Conservation (phyloP, 2,113 vertebrate species). For the Zosterops lateralis region DNA sequence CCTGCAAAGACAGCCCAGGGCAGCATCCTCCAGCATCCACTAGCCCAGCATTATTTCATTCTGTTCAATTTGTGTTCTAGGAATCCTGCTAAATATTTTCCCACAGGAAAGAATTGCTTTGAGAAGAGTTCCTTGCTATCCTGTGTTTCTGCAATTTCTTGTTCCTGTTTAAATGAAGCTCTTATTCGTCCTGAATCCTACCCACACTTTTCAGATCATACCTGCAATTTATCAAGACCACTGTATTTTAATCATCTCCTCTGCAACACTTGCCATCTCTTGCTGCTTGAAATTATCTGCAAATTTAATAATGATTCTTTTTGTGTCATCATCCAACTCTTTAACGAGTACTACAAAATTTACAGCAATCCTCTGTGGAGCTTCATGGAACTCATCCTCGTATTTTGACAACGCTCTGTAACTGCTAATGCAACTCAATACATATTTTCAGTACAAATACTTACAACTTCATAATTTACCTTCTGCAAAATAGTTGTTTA, state of each 20-base stretch:
- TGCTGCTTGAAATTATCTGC: conserved; percentile 4
- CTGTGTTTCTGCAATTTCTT: neutral
- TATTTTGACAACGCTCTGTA: neutral
- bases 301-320: conserved; percentile 23
- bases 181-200: neutral
- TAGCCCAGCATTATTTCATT: neutral
- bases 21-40: no score
- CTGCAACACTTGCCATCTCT: neutral
- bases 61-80: neutral
- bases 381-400: neutral
- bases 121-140: neutral
- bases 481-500: neutral
- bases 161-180: neutral
- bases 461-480: neutral
- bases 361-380: neutral
- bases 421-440: neutral
- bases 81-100: neutral
- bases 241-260: conserved; percentile 2
- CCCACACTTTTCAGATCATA: neutral
- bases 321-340: neutral
- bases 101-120: neutral
- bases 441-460: neutral
- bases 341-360: neutral
- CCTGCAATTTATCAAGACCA: neutral
- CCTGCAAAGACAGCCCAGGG: neutral